Base-by-base conservation (phyloP, 1,140 invertebrate species). In the Diabrotica virgifera region DNA sequence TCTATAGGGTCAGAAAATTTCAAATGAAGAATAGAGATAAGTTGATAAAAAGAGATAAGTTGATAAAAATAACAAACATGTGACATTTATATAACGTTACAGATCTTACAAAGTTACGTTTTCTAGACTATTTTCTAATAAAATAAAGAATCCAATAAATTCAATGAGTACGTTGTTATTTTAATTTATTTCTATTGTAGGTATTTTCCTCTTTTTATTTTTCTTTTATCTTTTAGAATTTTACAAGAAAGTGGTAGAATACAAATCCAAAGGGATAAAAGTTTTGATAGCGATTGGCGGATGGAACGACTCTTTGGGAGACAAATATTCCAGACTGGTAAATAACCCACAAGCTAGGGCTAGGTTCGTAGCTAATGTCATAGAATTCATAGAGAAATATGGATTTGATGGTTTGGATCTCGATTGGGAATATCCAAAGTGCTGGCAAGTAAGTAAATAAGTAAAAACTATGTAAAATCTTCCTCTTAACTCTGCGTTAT, bases 401-500 rank as follows among this genome's bases (percentile, higher is more conserved):
- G 82, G 83, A 38, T 89, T 89, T 72, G 87, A 89, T 67, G 88
- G 88, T 7, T 77, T 90, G 5, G 88, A 90, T 75, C 72, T 90
- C 14, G 87, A 89, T 70, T 90, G 88, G 88, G 88, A 89, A 70
- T 90, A 89, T 79, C 88, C 88, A 4, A 85, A 85, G 53, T 87
- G 86, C 68, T 87, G 87, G 83, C 84, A 92, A 82, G 82, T 85
- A 76, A 36, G 56, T 62, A 38, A 35, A 54, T 54, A 11, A 12
- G 24, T 2, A 24, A 24, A 24, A 24, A 24, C 24, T 24, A 24
- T 56, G 4, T 56, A 50, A 51, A 51, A 24, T 4, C 24, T 4
- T 24, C 24, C 24, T 24, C 24, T n/a, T n/a, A n/a, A n/a, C n/a
- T n/a, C n/a, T n/a, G n/a, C n/a, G n/a, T n/a, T n/a, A n/a, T n/a